A percentile compares a stretch with the other conserved stretches of the same genome.
Conservation (phyloP, 2,888 invertebrate species). For the Euproctis similis region DNA sequence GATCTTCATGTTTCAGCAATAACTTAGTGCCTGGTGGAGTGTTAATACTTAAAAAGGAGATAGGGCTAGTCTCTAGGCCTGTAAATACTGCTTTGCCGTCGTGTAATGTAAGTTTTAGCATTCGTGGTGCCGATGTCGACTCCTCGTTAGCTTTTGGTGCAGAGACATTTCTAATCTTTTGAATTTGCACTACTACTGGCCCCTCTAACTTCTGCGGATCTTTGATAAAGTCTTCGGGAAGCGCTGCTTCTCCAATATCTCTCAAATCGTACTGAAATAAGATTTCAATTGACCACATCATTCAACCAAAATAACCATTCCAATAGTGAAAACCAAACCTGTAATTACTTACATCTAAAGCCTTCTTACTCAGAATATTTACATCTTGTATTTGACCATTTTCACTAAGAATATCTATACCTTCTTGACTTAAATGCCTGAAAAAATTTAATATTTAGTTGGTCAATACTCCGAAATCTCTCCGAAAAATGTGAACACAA, state of each 20-base stretch:
- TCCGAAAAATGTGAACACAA: constrained; percentile 9
- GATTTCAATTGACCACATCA: constrained; percentile 14
- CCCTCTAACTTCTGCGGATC: constrained; percentile 68
- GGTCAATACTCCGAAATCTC: constrained; percentile 8
- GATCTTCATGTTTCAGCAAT: constrained; percentile 55
- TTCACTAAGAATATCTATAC: constrained; percentile 79
- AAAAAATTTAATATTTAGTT: constrained; percentile 36
- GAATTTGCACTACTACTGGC: constrained; percentile 88
- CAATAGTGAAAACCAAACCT: constrained; percentile 7
- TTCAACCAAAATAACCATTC: constrained; percentile 18
- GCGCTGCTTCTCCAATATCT: constrained; percentile 85
- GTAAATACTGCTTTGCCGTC: constrained; percentile 88
- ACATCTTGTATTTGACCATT: constrained; percentile 78
- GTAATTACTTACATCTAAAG: constrained; percentile 80
- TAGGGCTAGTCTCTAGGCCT: constrained; percentile 84
- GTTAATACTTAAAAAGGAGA: constrained; percentile 83
- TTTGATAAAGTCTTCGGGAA: constrained; percentile 81
- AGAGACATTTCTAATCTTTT: constrained; percentile 90
- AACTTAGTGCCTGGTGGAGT: constrained; percentile 95
- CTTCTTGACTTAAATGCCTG: constrained; percentile 85
- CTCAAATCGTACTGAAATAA: constrained; percentile 81
- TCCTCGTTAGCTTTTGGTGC: constrained; percentile 95
- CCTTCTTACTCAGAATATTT: constrained; percentile 78
- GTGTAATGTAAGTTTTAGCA: constrained; percentile 88
- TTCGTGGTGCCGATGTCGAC: constrained; percentile 85